phyloP scores from a whole-genome alignment of 1,140 invertebrate species.

The Listronotus bonariensis region DNA sequence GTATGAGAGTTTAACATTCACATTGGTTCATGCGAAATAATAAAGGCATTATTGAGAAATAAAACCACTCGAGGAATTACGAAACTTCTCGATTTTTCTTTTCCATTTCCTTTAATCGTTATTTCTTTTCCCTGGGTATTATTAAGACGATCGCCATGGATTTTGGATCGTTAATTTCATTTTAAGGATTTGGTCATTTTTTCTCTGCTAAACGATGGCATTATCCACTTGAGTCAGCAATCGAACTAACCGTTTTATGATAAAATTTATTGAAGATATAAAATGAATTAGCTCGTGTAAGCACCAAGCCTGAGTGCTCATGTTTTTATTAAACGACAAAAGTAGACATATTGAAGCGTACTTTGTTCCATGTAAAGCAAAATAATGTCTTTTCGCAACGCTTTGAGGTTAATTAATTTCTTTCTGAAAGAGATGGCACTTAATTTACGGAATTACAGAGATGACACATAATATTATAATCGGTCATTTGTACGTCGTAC shows the following conservation, averaged over 20 bases:
- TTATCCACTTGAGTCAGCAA: conserved; percentile 24
- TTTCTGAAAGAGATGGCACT: no score
- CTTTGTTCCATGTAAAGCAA: no score
- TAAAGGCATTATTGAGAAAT: conserved; percentile 14
- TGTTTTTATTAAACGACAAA: no score
- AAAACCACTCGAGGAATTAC: conserved; percentile 14
- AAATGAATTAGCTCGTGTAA: conserved; percentile 14
- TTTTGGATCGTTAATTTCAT: conserved; percentile 19
- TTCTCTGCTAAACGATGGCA: conserved; percentile 11
- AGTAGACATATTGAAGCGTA: not conserved
- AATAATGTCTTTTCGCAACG: no score
- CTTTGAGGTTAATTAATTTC: no score
- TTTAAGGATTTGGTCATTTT: conserved; percentile 22
- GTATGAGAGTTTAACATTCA: not conserved
- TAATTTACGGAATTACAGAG: no score
- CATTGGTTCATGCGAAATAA: conserved; percentile 3
- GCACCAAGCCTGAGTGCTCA: no score
- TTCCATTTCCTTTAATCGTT: conserved; percentile 12
- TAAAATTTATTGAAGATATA: conserved; percentile 20
- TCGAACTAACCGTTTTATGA: conserved; percentile 12
- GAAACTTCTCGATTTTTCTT: conserved; percentile 16
- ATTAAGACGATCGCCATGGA: conserved; percentile 18
- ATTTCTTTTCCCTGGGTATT: conserved; percentile 10
- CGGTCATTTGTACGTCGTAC: no score
- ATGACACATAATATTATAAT: no score